Conservation (phyloP, 1,140 invertebrate species). For the Idris sp. region DNA sequence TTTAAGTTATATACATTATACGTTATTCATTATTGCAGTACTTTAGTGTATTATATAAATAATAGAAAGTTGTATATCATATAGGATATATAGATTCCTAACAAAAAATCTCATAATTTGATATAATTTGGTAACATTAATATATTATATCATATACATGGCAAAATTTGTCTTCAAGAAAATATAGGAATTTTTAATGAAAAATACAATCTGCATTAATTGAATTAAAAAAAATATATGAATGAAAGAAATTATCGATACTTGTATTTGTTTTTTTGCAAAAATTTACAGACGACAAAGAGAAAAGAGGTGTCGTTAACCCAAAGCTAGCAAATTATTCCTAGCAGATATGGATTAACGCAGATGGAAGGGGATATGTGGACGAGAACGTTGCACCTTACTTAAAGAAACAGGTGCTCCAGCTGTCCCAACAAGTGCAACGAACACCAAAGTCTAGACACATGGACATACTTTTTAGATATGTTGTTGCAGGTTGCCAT, state of each 20-base stretch:
- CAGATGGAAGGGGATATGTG: slow-evolving; percentile 54
- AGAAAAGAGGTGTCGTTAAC: slow-evolving; percentile 59
- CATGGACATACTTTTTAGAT: slow-evolving; percentile 69
- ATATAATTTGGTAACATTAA: neutral
- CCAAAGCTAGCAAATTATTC: slow-evolving; percentile 62
- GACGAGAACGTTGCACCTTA: slow-evolving; percentile 72
- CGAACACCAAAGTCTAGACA: slow-evolving; percentile 66
- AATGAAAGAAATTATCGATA: no score
- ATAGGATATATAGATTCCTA: no score
- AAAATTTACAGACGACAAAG: slow-evolving; percentile 50
- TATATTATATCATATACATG: no score
- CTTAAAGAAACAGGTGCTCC: slow-evolving; percentile 72
- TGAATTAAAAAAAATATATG: no score
- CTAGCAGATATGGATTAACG: slow-evolving; percentile 63
- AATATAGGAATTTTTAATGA: no score
- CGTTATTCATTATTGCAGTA: slow-evolving; percentile 14
- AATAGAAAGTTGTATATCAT: slow-evolving; percentile 15
- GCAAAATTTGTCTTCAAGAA: no score
- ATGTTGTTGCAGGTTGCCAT: slow-evolving; percentile 64
- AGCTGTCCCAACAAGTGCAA: slow-evolving; percentile 75
- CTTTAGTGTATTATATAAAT: slow-evolving; percentile 24
- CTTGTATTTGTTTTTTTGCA: slow-evolving; percentile 44
- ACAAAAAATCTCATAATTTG: slow-evolving; percentile 7
- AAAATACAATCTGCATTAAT: no score
- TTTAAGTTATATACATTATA: no score